Base-by-base conservation (phyloP, 2,888 invertebrate genomes). In the Epirrita christyi region DNA sequence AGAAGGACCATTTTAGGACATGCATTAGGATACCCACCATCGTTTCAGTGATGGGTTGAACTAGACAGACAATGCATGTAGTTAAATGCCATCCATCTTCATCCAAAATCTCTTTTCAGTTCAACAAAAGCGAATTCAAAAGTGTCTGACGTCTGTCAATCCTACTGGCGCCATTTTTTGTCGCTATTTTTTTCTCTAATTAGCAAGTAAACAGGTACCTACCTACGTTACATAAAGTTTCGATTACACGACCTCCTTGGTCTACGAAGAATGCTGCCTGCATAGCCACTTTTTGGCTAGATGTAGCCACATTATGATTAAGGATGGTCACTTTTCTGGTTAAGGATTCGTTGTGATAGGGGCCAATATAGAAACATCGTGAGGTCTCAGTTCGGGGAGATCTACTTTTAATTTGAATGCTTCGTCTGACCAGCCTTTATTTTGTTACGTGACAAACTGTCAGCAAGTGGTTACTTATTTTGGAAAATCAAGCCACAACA, bases 221-320 rank as follows among this genome's bases (percentile, higher is more conserved):
- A n/a, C n/a, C n/a, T 42, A 34, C 27, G 36, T 44, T 38, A 38
- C 38, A 51, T 43, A 36, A 50, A 42, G 46, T 36, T 45, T 53
- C 34, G 47, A 54, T 53, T 53, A 42, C 46, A 36, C 27, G 47
- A 54, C 46, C 54, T 54, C 47, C 36, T 54, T 54, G 47, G 36
- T 47, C n/a, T 36, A 45, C 10, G 28, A 2, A 43, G 11, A 45
- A 28, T 54, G 47, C 14, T 47, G 42, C 54, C 42, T 42, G 14
- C 41, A 36, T 21, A 5, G 6, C 9, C 6, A 43, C 3, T 10
- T 40, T 27, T 32, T 34, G 10, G 38, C 15, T 4, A 44, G 29
- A 44, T 38, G 9, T 42, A 21, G 11, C 48, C 11, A 11, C 11
- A n/a, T 36, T 36, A 11, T 36, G 21, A 4, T 21, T 21, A 21